Conservation (phyloP, 1,140 invertebrate species). For the Pectinophora gossypiella region DNA sequence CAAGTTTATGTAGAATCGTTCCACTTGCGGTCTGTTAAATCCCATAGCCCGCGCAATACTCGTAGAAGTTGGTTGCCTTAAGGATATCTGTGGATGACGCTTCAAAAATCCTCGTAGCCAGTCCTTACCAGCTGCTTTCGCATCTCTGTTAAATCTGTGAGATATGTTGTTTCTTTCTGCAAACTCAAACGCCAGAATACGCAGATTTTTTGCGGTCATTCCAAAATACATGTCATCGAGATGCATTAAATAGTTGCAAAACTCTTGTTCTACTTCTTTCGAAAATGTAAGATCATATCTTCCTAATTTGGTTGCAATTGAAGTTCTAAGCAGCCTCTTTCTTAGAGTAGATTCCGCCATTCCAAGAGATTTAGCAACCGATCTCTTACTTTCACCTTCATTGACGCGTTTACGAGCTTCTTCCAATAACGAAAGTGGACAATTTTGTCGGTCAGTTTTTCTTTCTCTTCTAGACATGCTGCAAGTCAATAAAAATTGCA, state of each 20-base stretch:
- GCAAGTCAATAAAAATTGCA: no score
- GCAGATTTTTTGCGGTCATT: background rate
- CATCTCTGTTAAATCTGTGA: constrained; percentile 13
- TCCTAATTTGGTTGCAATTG: constrained; percentile 9
- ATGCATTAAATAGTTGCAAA: background rate
- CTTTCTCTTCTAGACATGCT: no score
- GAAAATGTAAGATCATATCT: constrained; percentile 12
- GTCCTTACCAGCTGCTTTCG: constrained; percentile 16
- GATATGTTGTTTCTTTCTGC: constrained; percentile 13
- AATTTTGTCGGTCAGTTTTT: no score
- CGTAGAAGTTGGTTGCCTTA: constrained; percentile 4
- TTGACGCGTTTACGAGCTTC: no score
- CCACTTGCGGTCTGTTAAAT: constrained; percentile 21
- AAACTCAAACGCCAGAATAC: constrained; percentile 4
- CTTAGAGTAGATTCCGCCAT: background rate
- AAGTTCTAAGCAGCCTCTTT: background rate
- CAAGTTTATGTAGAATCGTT: constrained; percentile 18
- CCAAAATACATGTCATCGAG: constrained; percentile 10
- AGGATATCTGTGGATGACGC: constrained; percentile 9
- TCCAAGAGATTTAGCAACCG: background rate
- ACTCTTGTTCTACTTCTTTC: constrained; percentile 2
- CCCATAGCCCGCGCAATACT: constrained; percentile 19
- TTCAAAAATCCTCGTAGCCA: constrained; percentile 17
- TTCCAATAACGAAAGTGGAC: no score
- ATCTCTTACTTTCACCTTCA: background rate